phyloP scores from a whole-genome alignment of 2,797 vertebrate genomes.

The Coregonus suidteri region DNA sequence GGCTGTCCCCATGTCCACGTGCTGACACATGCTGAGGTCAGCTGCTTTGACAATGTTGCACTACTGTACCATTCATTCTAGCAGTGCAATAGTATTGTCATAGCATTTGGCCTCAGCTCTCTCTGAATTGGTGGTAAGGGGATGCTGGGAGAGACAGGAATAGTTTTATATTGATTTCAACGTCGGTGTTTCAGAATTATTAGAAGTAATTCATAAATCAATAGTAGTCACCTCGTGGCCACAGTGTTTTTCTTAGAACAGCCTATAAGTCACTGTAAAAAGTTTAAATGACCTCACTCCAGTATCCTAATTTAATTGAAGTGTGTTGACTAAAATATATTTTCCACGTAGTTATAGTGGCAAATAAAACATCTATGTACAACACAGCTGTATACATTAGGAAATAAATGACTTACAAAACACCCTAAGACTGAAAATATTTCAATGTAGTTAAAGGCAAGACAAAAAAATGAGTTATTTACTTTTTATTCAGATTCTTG shows the following conservation, averaged over 20 bases:
- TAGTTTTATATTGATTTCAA: not conserved
- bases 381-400: not conserved
- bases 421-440: not conserved
- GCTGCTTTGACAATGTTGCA: conserved; percentile 99
- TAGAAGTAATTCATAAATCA: not conserved
- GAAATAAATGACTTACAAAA: not conserved
- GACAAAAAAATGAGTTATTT: not conserved
- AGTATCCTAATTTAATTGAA: not conserved
- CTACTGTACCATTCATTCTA: conserved; percentile 98
- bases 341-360: not conserved
- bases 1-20: conserved; percentile 66
- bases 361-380: not conserved
- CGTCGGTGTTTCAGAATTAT: not conserved
- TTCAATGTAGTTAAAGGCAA: not conserved
- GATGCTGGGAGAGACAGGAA: not conserved
- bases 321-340: not conserved
- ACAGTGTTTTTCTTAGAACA: not conserved
- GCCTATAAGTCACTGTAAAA: not conserved
- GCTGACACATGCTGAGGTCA: conserved; percentile 87
- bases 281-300: not conserved
- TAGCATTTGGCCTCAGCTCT: conserved; percentile 88
- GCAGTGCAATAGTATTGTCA: conserved; percentile 99
- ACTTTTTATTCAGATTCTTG: not conserved
- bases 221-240: not conserved
- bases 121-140: conserved; percentile 49